These are phyloP conservation scores for Plebejus argus DNA, from an alignment of 2,888 invertebrate genomes.

Conservation along the genomic window DNA sequence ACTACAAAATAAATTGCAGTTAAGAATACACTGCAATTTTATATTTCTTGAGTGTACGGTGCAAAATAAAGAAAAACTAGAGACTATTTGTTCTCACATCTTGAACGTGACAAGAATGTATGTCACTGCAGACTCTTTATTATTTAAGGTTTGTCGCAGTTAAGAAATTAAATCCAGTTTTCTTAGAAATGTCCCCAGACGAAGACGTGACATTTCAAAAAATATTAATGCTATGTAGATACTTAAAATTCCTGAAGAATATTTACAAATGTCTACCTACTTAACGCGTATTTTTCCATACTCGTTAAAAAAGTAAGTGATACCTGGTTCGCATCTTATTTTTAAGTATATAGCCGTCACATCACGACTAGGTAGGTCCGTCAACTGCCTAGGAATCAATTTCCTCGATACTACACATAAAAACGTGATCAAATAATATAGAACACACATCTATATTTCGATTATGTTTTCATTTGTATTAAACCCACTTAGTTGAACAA, in stretches of 20 bases:
- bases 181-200: not conserved
- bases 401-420: too few species aligned
- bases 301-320: too few species aligned
- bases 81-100: conserved; percentile 1
- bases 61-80: not conserved
- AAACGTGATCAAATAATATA: too few species aligned
- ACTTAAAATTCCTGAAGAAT: too few species aligned
- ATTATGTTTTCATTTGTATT: not conserved
- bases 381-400: not conserved
- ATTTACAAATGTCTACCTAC: too few species aligned
- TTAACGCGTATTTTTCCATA: too few species aligned
- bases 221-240: too few species aligned
- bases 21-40: not conserved
- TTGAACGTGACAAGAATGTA: not conserved
- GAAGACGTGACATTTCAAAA: too few species aligned
- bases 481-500: not conserved
- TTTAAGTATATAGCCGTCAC: too few species aligned
- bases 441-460: too few species aligned
- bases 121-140: not conserved
- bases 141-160: not conserved
- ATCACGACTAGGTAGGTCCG: too few species aligned
- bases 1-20: not conserved
- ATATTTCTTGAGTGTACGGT: not conserved
- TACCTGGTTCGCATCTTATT: too few species aligned
- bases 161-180: not conserved